phyloP scores from a whole-genome alignment of 1,140 invertebrate species.

The Brachionus plicatilis region DNA sequence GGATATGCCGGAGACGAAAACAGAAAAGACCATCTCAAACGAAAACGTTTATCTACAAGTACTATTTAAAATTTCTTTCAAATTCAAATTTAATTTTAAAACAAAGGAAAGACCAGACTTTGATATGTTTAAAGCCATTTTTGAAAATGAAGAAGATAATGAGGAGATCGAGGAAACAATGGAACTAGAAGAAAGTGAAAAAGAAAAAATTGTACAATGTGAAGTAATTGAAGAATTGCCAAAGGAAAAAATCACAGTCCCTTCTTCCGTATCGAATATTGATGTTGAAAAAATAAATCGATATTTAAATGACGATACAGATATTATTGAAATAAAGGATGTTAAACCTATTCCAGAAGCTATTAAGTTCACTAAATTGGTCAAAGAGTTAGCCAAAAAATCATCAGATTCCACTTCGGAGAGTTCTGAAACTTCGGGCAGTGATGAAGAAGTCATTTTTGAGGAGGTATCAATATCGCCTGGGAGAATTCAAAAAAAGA shows the following conservation, averaged over 20 bases:
- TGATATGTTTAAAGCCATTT: constrained; percentile 61
- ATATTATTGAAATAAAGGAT: constrained; percentile 21
- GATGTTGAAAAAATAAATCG: background rate
- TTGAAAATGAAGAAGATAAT: constrained; percentile 52
- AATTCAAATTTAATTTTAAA: constrained; percentile 23
- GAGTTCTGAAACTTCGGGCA: constrained; percentile 16
- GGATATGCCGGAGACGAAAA: background rate
- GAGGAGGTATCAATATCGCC: background rate
- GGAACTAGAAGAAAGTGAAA: background rate
- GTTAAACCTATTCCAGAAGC: background rate
- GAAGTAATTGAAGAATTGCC: background rate
- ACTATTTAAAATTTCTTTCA: background rate
- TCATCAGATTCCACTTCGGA: constrained; percentile 32
- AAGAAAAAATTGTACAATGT: background rate
- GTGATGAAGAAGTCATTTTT: background rate
- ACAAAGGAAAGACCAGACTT: constrained; percentile 51
- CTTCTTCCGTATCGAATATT: background rate
- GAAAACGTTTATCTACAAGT: constrained; percentile 28
- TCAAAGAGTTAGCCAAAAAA: constrained; percentile 41
- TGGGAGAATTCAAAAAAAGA: constrained; percentile 31
- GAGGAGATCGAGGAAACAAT: background rate
- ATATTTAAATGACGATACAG: background rate
- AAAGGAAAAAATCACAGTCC: background rate
- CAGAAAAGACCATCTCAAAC: background rate
- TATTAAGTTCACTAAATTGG: constrained; percentile 25